Evolutionary conservation across 2,113 vertebrate genomes (phyloP).

Genomic region (Pterocles orientalis): DNA sequence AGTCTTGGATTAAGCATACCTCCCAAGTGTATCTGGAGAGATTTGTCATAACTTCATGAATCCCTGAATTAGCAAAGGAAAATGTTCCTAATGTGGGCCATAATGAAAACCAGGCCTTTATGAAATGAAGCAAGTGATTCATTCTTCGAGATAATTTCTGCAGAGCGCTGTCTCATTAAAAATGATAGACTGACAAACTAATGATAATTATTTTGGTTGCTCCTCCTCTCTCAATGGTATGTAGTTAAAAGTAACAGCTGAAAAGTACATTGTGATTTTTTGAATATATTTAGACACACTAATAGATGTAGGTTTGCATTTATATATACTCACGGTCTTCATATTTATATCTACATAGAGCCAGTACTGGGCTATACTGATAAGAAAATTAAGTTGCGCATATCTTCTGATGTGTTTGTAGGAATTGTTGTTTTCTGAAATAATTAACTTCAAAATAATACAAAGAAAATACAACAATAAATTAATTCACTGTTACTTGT

Average conservation of each 20-base stretch:
- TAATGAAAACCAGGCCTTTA: not conserved
- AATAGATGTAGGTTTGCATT: not conserved
- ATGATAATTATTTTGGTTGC: slow-evolving; percentile 1
- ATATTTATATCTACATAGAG: not conserved
- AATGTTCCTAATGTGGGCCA: not conserved
- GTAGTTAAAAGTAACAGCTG: not conserved
- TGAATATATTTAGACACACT: not conserved
- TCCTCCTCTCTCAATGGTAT: not conserved
- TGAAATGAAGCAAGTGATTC: not conserved
- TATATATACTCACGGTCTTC: not conserved
- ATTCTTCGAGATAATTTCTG: not conserved
- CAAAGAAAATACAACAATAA: not conserved
- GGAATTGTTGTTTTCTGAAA: not conserved
- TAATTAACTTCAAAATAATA: not conserved
- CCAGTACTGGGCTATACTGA: not conserved
- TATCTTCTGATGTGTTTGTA: not conserved
- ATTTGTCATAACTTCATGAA: not conserved
- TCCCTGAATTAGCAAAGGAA: not conserved
- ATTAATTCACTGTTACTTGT: not conserved
- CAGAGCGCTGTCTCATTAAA: not conserved
- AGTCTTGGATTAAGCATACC: not conserved
- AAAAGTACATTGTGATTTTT: not conserved
- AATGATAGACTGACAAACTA: not conserved
- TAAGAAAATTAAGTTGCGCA: not conserved
- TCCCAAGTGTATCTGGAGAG: not conserved